phyloP scores from a whole-genome alignment of 2,113 vertebrate species.

The Blennius ocellaris region DNA sequence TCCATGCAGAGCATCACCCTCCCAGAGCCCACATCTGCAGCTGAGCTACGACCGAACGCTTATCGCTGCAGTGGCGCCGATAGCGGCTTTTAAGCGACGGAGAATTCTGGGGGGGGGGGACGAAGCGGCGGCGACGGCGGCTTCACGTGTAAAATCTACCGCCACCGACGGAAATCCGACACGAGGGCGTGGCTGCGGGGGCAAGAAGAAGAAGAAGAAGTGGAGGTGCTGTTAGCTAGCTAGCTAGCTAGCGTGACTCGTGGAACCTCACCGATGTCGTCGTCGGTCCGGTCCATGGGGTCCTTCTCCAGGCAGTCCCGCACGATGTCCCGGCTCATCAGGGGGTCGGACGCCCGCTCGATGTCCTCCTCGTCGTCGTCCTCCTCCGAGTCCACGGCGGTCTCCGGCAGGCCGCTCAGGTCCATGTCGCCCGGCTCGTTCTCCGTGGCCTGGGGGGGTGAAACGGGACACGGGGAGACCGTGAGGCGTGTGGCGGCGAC shows the following conservation, averaged over 20 bases:
- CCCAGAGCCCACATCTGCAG: slow-evolving; percentile 53
- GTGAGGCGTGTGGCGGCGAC: no score
- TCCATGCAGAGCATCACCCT: slow-evolving; percentile 47
- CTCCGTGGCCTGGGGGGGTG: slow-evolving; percentile 90
- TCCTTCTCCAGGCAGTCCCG: slow-evolving; percentile 98
- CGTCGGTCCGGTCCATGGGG: slow-evolving; percentile 96
- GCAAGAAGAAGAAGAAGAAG: no score
- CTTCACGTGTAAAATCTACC: slow-evolving; percentile 38
- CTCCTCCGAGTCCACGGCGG: slow-evolving; percentile 98
- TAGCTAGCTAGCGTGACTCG: no score
- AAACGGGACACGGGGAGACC: background rate
- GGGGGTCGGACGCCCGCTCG: slow-evolving; percentile 94
- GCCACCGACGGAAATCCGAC: slow-evolving; percentile 30
- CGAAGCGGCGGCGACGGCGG: no score
- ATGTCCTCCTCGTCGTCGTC: slow-evolving; percentile 99
- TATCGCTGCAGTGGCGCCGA: slow-evolving; percentile 40
- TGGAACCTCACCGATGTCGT: slow-evolving; percentile 99
- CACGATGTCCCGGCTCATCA: slow-evolving; percentile 98
- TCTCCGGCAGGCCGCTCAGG: slow-evolving; percentile 97
- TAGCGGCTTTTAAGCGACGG: slow-evolving; percentile 50
- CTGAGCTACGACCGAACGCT: background rate
- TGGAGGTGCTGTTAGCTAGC: no score
- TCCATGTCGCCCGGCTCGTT: slow-evolving; percentile 99
- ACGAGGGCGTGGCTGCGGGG: slow-evolving; percentile 18
- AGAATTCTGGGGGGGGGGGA: no score